A percentile compares a stretch with the other conserved stretches of the same genome.
phyloP scores from a whole-genome alignment of 2,888 invertebrate genomes.

The Cancer borealis region DNA sequence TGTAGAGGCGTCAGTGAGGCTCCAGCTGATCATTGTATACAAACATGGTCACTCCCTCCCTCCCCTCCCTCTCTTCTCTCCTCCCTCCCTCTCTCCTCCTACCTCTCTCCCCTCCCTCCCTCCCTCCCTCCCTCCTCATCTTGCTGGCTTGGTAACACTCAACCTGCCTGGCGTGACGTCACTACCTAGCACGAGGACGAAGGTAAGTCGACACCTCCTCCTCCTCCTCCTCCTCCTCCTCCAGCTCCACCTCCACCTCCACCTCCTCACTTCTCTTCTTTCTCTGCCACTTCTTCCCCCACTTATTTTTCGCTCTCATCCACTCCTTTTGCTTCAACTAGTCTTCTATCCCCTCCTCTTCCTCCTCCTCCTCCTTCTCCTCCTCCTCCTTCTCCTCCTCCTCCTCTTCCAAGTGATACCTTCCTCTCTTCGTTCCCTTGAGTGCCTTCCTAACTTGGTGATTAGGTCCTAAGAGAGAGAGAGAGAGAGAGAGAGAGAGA shows the following conservation, averaged over 20 bases:
- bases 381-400: background rate
- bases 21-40: conserved; percentile 37
- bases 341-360: background rate
- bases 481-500: conserved; percentile 41
- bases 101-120: background rate
- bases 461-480: background rate
- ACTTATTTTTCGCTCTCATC: background rate
- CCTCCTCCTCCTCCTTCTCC: background rate
- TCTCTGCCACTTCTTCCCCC: background rate
- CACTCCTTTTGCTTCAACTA: background rate
- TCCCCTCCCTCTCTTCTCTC: background rate
- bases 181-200: background rate
- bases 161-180: background rate
- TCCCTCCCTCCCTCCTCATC: background rate
- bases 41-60: background rate
- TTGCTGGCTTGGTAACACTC: background rate
- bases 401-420: background rate
- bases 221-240: background rate
- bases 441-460: conserved; percentile 22
- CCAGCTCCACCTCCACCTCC: background rate
- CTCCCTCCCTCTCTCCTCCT: background rate
- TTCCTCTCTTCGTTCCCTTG: conserved; percentile 17
- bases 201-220: background rate
- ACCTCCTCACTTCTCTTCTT: background rate
- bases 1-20: background rate